These are phyloP conservation scores for Mythimna pallens DNA, from an alignment of 2,888 invertebrate species.

Conservation along the genomic window DNA sequence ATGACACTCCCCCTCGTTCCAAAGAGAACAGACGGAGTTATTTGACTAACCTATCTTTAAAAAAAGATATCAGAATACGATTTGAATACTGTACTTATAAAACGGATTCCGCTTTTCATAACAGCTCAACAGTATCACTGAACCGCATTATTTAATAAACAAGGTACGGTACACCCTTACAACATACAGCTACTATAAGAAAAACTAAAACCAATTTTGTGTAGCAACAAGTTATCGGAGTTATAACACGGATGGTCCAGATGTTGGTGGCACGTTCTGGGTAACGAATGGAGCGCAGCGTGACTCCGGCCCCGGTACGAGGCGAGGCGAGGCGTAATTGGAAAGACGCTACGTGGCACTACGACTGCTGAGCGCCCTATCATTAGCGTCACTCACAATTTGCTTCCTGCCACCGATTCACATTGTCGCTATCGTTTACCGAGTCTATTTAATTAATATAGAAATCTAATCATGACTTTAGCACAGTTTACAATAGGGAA, in stretches of 20 bases:
- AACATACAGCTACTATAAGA: constrained; percentile 39
- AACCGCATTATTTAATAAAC: constrained; percentile 27
- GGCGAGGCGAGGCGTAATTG: constrained; percentile 79
- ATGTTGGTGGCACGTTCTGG: constrained; percentile 85
- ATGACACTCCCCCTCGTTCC: no score
- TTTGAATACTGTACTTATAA: no score
- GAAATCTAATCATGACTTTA: constrained; percentile 54
- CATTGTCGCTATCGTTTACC: constrained; percentile 64
- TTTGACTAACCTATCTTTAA: no score
- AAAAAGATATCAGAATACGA: no score
- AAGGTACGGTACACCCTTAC: constrained; percentile 11
- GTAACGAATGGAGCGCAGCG: constrained; percentile 87
- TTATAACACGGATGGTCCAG: constrained; percentile 80
- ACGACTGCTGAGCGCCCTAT: constrained; percentile 82
- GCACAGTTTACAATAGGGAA: constrained; percentile 2
- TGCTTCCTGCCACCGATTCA: constrained; percentile 74
- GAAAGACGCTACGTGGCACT: constrained; percentile 78
- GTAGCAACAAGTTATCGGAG: constrained; percentile 80
- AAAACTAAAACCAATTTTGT: constrained; percentile 69
- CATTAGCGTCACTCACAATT: constrained; percentile 90
- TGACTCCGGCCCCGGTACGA: constrained; percentile 76
- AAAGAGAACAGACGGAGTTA: no score
- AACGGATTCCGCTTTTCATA: no score
- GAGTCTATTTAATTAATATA: constrained; percentile 66
- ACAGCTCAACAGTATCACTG: not conserved